A percentile compares a stretch with the other conserved stretches of the same genome.
These are phyloP conservation scores for Zaprionus vittiger DNA, from an alignment of 1,140 invertebrate species.

Conservation along the genomic window DNA sequence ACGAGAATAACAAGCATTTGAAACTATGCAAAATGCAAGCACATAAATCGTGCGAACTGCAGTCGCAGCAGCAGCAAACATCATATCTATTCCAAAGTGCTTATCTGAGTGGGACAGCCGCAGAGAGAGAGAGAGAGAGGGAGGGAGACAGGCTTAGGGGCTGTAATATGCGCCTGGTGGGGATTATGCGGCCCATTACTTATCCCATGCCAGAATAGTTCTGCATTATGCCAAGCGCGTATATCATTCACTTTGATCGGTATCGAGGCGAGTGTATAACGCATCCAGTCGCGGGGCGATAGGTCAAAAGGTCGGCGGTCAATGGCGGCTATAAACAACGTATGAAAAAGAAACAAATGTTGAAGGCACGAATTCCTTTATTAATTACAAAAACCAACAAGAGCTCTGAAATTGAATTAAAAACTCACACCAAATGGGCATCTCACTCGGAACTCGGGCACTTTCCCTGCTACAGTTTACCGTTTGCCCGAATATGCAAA, in stretches of 20 bases:
- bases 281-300: constrained; percentile 22
- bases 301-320: constrained; percentile 53
- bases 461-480: constrained; percentile 66
- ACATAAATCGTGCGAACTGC: constrained; percentile 64
- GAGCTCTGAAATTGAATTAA: constrained; percentile 46
- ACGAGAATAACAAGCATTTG: constrained; percentile 58
- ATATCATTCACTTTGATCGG: constrained; percentile 73
- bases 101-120: constrained; percentile 20
- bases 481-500: constrained; percentile 67
- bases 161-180: constrained; percentile 15
- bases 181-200: constrained; percentile 56
- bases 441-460: constrained; percentile 24
- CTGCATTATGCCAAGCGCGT: constrained; percentile 56
- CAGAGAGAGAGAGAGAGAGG: background rate
- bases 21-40: constrained; percentile 77
- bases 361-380: constrained; percentile 46
- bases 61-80: constrained; percentile 29
- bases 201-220: constrained; percentile 57
- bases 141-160: background rate
- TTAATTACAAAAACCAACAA: constrained; percentile 72
- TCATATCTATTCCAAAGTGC: constrained; percentile 16
- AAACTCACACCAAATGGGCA: constrained; percentile 18
- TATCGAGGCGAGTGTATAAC: constrained; percentile 36
- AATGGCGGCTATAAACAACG: constrained; percentile 46
- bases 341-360: constrained; percentile 17